phyloP scores from a whole-genome alignment of 2,888 invertebrate species.

The Clitarchus hookeri region DNA sequence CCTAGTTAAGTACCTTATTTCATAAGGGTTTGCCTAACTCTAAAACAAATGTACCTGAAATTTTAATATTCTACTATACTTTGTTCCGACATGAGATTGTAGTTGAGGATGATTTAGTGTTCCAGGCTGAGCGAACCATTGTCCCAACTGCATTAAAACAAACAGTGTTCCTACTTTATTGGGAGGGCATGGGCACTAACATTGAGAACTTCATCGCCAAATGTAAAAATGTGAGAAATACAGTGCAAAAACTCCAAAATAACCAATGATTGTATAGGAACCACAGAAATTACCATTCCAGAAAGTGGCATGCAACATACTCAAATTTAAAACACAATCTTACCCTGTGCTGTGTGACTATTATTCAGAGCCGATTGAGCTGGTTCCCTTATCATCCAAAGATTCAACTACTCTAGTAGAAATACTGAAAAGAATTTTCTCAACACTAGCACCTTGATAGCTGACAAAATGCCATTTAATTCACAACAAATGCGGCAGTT shows the following conservation, averaged over 20 bases:
- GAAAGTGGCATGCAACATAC: not conserved
- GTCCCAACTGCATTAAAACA: not conserved
- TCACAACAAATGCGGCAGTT: too few relatives aligned
- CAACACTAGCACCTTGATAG: not conserved
- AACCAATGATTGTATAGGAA: not conserved
- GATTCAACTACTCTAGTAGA: not conserved
- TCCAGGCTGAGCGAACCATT: not conserved
- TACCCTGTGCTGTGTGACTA: not conserved
- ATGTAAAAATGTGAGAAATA: not conserved
- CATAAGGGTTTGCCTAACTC: not conserved
- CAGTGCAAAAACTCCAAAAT: not conserved
- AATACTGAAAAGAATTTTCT: not conserved
- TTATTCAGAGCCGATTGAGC: not conserved
- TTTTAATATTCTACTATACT: not conserved
- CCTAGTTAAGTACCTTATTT: not conserved
- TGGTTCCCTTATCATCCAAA: not conserved
- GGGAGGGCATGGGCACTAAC: not conserved
- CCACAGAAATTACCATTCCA: not conserved
- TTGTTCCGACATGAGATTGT: not conserved
- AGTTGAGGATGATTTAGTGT: not conserved
- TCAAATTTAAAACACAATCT: not conserved
- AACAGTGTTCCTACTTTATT: not conserved
- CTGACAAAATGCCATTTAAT: not conserved
- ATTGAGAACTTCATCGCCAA: not conserved
- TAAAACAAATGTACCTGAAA: not conserved